Base-by-base conservation (phyloP, 2,888 invertebrate species). In the Amphiduros pacificus region DNA sequence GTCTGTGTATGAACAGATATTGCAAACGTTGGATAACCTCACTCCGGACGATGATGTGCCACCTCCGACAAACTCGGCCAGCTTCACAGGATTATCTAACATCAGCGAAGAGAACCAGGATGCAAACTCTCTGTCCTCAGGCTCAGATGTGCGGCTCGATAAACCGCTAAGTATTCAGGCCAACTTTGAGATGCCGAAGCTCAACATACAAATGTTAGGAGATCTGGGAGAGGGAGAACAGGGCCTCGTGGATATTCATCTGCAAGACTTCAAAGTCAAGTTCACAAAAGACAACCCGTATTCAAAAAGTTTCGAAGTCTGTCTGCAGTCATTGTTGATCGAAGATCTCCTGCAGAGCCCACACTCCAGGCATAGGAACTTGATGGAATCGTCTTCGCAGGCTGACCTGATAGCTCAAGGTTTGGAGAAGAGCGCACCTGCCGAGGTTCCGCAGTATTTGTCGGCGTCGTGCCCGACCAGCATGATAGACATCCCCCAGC, bases 1-100 rank as follows among this genome's bases (percentile, higher is more conserved):
- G 55, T 88, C 88, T 58, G 94, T 95, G 79, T 96, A 94, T 81
- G 92, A 93, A 78, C 95, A 95, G 82, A 84, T 96, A 50, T 83
- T 94, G 31, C 74, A 82, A 61, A 82, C 83, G 0, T 52, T 80
- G 53, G 79, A 83, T 62, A 76, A 81, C 64, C 61, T 80, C 26
- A 73, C 77, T 22, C 66, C 67, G n/a, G 31, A 26, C 9, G 62
- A 64, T 54, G 48, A 64, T 26, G 24, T 22, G 4, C 31, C 26
- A 22, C 44, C 51, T 14, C 22, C 27, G 31, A 62, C 26, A 60
- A 22, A 22, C 14, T 28, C 48, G 28, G 49, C 26, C 17, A 26
- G 40, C 11, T 24, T 40, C 2, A 44, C 32, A 14, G 20, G 50
- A n/a, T 22, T 51, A 11, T 22, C 26, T 2, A 41, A 31, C 20